These are phyloP conservation scores for Etheostoma nigrum DNA, from an alignment of 2,797 vertebrate species.

Conservation along the genomic window DNA sequence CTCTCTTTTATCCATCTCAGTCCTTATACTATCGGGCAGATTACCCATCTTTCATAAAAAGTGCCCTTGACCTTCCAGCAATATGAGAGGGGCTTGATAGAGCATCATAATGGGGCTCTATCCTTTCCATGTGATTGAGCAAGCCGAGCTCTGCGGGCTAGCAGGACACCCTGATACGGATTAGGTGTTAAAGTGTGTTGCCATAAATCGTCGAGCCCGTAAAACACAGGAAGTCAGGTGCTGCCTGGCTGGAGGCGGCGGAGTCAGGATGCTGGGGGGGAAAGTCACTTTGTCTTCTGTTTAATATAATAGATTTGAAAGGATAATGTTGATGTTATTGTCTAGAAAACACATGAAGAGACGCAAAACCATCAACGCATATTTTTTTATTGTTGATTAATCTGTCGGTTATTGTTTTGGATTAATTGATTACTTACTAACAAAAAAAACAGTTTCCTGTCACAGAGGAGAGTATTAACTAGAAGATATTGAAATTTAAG, in stretches of 20 bases:
- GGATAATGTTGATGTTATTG: background rate
- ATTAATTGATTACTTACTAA: no score
- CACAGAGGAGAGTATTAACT: no score
- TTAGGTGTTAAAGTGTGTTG: slow-evolving; percentile 66
- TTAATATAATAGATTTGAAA: background rate
- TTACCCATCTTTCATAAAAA: slow-evolving; percentile 67
- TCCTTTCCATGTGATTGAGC: slow-evolving; percentile 67
- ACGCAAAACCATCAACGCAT: background rate
- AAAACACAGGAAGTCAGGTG: slow-evolving; percentile 50
- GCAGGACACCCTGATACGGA: slow-evolving; percentile 51
- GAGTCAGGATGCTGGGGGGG: background rate
- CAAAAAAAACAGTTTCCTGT: no score
- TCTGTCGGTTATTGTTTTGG: no score
- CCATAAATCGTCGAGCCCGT: slow-evolving; percentile 52
- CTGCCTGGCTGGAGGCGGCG: slow-evolving; percentile 10
- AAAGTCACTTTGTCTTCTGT: background rate
- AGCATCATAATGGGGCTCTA: slow-evolving; percentile 63
- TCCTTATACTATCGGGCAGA: slow-evolving; percentile 62
- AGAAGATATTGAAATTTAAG: no score
- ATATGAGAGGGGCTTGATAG: slow-evolving; percentile 59
- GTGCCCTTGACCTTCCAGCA: slow-evolving; percentile 70
- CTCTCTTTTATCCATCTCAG: slow-evolving; percentile 44
- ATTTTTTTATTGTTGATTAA: no score
- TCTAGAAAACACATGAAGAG: background rate
- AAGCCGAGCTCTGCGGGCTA: slow-evolving; percentile 41